phyloP scores from a whole-genome alignment of 2,113 vertebrate species.

The Lamprotornis superbus region DNA sequence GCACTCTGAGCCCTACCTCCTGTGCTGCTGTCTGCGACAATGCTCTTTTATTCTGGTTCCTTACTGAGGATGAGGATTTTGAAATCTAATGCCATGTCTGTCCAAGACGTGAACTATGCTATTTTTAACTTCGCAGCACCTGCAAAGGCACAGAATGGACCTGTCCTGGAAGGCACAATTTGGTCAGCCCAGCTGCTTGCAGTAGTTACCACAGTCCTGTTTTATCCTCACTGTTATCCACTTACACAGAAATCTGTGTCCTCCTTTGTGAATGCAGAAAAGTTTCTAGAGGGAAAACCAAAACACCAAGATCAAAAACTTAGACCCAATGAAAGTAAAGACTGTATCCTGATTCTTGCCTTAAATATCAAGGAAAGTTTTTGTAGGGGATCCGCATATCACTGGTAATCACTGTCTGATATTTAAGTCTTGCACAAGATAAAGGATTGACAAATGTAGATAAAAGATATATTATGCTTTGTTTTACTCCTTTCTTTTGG shows the following conservation, averaged over 20 bases:
- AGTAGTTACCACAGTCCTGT: background rate
- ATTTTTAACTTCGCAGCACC: constrained; percentile 13
- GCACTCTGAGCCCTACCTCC: background rate
- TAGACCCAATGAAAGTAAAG: background rate
- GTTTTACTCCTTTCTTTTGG: background rate
- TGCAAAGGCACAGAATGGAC: background rate
- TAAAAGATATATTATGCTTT: background rate
- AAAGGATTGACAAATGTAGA: background rate
- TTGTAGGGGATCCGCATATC: background rate
- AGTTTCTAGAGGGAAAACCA: background rate
- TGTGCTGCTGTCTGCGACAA: constrained; percentile 4
- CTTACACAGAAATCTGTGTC: background rate
- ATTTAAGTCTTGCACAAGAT: background rate
- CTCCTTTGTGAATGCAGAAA: background rate
- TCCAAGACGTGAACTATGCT: background rate
- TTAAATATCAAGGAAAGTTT: background rate
- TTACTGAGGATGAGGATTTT: background rate
- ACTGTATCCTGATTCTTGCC: fast-evolving
- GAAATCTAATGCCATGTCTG: constrained; percentile 7
- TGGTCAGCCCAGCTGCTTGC: background rate
- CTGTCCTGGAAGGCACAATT: background rate
- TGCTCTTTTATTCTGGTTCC: constrained; percentile 45
- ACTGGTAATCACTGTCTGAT: background rate
- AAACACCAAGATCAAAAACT: background rate
- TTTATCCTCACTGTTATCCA: background rate